These are phyloP conservation scores for Glomeris maerens DNA, from an alignment of 1,140 invertebrate genomes.

Conservation along the genomic window DNA sequence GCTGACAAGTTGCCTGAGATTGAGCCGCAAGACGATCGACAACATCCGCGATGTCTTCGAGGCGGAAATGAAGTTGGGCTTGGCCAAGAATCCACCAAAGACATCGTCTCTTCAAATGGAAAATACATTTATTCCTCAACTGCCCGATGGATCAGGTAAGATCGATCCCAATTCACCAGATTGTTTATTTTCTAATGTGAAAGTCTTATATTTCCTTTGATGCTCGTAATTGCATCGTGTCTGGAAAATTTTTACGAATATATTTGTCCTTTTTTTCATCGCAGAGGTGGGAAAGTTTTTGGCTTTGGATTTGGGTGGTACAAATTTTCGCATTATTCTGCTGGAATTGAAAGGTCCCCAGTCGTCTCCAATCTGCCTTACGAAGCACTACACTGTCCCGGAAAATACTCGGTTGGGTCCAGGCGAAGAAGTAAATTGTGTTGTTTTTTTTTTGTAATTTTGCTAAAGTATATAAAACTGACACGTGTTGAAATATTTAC, in stretches of 20 bases:
- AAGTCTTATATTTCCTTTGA: too few relatives aligned
- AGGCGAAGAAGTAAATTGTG: constrained; percentile 33
- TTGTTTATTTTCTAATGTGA: too few relatives aligned
- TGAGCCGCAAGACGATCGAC: constrained; percentile 20
- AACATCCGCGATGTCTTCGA: constrained; percentile 37
- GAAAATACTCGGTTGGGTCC: constrained; percentile 38
- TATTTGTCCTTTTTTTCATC: too few relatives aligned
- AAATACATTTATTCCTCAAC: constrained; percentile 47
- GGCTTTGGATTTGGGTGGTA: constrained; percentile 63
- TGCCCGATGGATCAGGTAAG: constrained; percentile 44
- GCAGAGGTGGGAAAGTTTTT: constrained; percentile 53
- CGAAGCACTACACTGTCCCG: constrained; percentile 46
- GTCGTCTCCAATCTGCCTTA: too few relatives aligned
- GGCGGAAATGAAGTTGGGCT: constrained; percentile 43
- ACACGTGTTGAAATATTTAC: constrained; percentile 13
- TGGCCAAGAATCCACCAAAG: constrained; percentile 34
- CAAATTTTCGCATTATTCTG: constrained; percentile 60
- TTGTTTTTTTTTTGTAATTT: constrained; percentile 7
- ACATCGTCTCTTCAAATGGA: constrained; percentile 47
- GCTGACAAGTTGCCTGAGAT: constrained; percentile 17
- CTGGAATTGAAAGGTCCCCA: too few relatives aligned
- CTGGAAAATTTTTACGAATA: too few relatives aligned
- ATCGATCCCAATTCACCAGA: too few relatives aligned
- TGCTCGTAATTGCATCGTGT: too few relatives aligned
- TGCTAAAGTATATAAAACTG: constrained; percentile 1